Percentiles rank a stretch among this genome's conserved stretches.
phyloP scores from a whole-genome alignment of 1,140 invertebrate genomes.

The Drosophila setifemur region DNA sequence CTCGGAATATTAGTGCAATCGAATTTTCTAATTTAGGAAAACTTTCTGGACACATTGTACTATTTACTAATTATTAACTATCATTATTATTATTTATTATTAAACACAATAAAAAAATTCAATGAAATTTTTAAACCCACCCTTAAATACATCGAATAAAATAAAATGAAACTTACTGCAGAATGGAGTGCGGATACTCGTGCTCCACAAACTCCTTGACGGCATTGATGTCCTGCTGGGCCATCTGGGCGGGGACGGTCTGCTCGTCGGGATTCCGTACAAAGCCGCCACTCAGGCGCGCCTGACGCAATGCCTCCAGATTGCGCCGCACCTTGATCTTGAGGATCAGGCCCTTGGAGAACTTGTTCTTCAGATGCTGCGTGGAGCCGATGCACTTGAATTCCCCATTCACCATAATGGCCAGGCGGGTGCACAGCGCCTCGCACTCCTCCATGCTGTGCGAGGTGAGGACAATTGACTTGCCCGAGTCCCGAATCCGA shows the following conservation, averaged over 20 bases:
- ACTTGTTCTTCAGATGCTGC: slow-evolving; percentile 88
- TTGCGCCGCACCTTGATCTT: slow-evolving; percentile 71
- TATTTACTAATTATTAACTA: background rate
- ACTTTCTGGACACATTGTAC: no score
- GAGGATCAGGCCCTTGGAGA: slow-evolving; percentile 86
- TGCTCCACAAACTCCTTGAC: slow-evolving; percentile 82
- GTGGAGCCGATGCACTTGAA: slow-evolving; percentile 88
- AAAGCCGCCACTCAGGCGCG: slow-evolving; percentile 25
- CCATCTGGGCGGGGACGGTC: slow-evolving; percentile 27
- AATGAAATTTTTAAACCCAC: background rate
- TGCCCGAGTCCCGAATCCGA: slow-evolving; percentile 85
- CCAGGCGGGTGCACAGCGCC: slow-evolving; percentile 91
- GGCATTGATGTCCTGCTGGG: slow-evolving; percentile 38
- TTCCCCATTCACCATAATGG: slow-evolving; percentile 94
- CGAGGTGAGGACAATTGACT: slow-evolving; percentile 90
- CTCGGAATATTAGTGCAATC: no score
- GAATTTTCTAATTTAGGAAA: no score
- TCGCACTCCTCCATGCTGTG: slow-evolving; percentile 95
- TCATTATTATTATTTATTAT: no score
- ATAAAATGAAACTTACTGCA: slow-evolving; percentile 70
- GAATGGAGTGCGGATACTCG: slow-evolving; percentile 82
- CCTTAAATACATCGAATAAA: no score
- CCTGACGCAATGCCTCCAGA: slow-evolving; percentile 17
- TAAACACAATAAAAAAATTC: background rate
- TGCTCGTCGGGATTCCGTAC: slow-evolving; percentile 26